phyloP scores from a whole-genome alignment of 2,888 invertebrate species.

The Hypsopygia costalis region DNA sequence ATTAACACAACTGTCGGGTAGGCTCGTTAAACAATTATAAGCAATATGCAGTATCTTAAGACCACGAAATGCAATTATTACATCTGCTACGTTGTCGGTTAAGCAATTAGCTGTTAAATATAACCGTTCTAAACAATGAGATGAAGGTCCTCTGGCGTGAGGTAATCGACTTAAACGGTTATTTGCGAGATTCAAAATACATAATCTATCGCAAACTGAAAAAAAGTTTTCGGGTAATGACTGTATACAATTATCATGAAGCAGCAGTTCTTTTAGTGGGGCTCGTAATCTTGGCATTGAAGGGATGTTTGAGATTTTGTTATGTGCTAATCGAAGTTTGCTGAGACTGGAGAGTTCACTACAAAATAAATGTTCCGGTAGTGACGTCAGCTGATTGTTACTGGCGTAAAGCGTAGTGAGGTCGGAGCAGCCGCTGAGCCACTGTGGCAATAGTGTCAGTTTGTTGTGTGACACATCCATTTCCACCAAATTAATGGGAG shows the following conservation, averaged over 20 bases:
- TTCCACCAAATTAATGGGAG: conserved; percentile 86
- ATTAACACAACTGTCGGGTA: conserved; percentile 87
- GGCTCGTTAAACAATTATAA: conserved; percentile 86
- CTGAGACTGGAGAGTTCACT: conserved; percentile 87
- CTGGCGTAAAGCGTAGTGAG: conserved; percentile 87
- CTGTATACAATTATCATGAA: conserved; percentile 90
- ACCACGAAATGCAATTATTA: conserved; percentile 83
- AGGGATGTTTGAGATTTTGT: conserved; percentile 87
- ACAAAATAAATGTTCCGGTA: conserved; percentile 87
- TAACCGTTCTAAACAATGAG: conserved; percentile 82
- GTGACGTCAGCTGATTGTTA: conserved; percentile 84
- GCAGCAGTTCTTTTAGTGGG: conserved; percentile 85
- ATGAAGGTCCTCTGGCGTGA: conserved; percentile 80
- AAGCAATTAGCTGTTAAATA: conserved; percentile 89
- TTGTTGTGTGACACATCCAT: conserved; percentile 90
- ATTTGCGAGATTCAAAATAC: conserved; percentile 88
- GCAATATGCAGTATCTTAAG: conserved; percentile 87
- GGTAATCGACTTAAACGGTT: conserved; percentile 87
- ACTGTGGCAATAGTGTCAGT: conserved; percentile 86
- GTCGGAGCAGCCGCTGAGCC: conserved; percentile 87
- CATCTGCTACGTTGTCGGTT: conserved; percentile 84
- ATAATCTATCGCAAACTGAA: conserved; percentile 82
- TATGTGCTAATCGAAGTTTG: conserved; percentile 88
- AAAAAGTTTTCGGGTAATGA: conserved; percentile 89
- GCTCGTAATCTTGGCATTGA: conserved; percentile 82